Evolutionary conservation across 1,140 invertebrate species (phyloP), one percentile per base, ranked within the genome.

Genomic region (Megalonaias nervosa): DNA sequence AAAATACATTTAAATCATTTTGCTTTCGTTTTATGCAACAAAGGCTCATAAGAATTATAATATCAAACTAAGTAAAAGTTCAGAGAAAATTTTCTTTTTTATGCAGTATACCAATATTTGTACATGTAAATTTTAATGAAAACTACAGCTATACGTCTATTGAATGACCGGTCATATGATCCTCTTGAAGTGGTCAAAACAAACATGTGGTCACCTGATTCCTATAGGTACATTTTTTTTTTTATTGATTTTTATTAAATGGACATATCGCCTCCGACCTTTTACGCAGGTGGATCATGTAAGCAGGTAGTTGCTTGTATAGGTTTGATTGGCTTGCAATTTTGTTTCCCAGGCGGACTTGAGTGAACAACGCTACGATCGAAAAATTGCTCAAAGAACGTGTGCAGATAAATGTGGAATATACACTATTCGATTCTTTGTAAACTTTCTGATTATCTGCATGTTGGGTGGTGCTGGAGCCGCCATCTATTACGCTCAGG

Each of bases 371-470:
- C 74, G 71, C 38, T 78, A 81, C 71, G 65, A 78, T 16, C 58
- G 66, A 60, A 71, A 67, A 21, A 66, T 78, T 58, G 21, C 71
- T 21, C 74, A 78, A 17, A 71, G 74, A 57, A 74, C 77, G 9
- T 16, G 38, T 16, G 71, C 60, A 21, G 21, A 84, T 56, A 84
- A 80, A 71, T 84, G 82, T 74, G 68, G 55, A 26, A 89, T 96
- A 21, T 92, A 94, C 83, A 90, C 94, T 4, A 91, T 94, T 71
- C 91, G 95, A 48, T 81, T 94, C 16, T 85, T 95, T 19, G 92
- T 96, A 11, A 96, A 96, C 90, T 60, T 94, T 1, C 80, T 95
- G 12, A 94, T 96, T 9, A 79, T 95, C 0, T 77, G 92, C 0
- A 93, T 95, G 62, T 87, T 96, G 6, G 88, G 90, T 13, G 92